Evolutionary conservation across 1,140 invertebrate genomes (phyloP), one percentile per base, ranked within the genome.

Genomic region (Coboldia fuscipes): DNA sequence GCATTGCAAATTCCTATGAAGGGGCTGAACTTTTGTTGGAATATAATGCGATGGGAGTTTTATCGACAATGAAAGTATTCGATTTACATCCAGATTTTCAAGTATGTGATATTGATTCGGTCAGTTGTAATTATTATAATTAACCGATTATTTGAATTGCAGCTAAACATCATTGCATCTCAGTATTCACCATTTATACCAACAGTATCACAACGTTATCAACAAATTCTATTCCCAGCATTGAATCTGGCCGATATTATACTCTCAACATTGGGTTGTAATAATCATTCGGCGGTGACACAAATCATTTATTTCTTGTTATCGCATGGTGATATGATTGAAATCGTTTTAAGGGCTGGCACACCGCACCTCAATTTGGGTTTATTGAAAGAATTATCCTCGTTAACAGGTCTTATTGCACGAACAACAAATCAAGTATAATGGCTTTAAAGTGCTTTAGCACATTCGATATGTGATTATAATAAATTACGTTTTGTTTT

Each of bases 241-340:
- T 48, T 89, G 16, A 65, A 72, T 40, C 54, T 90, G 3, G 88
- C 81, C 51, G 72, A 83, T 47, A 72, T 77, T 9, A 51, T 90
- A 15, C 56, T 90, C 2, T 83, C 78, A 3, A 77, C 81, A 0
- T 57, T 89, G 6, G 82, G 84, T 23, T 66, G 72, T 0, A 68
- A 78, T 37, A 89, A 90, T 59, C 70, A 73, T 54, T 71, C 75
- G 44, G 80, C 75, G 30, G 68, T 78, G 1, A 57, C 73, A 15
- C 81, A 88, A 57, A 66, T 85, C 23, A 67, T 78, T 28, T 72
- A 78, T 38, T 77, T 84, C 41, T 48, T 90, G 19, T 64, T 85
- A 29, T 72, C 72, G 33, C 83, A 90, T 52, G 58, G 72, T 21
- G 82, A 89, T 41, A 72, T 75, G 19, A 67, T 89, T 13, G 75